Conservation (phyloP, 2,113 vertebrate species). For the Xenopus borealis region DNA sequence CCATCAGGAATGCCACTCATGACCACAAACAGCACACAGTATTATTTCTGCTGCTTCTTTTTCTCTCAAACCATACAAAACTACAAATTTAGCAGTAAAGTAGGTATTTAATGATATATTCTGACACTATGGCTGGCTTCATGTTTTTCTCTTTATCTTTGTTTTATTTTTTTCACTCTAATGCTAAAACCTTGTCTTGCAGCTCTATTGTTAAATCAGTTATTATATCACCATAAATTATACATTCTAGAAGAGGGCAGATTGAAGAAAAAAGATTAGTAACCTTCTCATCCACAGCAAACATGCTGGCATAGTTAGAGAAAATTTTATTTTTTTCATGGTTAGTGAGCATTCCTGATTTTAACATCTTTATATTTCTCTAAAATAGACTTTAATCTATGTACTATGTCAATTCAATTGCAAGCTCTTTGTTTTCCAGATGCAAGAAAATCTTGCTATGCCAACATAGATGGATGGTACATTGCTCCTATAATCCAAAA, state of each 20-base stretch:
- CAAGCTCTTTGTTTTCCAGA: no score
- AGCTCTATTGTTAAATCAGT: slow-evolving; percentile 81
- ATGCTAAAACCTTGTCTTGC: slow-evolving; percentile 78
- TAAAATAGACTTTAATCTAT: no score
- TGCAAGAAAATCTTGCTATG: no score
- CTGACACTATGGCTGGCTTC: slow-evolving; percentile 68
- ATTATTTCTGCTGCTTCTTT: slow-evolving; percentile 30
- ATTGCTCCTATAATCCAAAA: no score
- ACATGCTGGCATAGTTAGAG: slow-evolving; percentile 9
- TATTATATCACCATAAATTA: slow-evolving; percentile 81
- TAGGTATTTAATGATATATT: slow-evolving; percentile 80
- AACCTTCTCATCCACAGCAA: slow-evolving; percentile 63
- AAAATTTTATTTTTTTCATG: slow-evolving; percentile 22
- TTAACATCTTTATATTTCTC: no score
- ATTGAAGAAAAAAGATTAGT: slow-evolving; percentile 71
- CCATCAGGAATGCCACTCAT: slow-evolving; percentile 31
- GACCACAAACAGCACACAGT: slow-evolving; percentile 34
- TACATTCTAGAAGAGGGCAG: slow-evolving; percentile 69
- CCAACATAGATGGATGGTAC: no score
- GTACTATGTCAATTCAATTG: no score
- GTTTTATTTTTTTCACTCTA: slow-evolving; percentile 77
- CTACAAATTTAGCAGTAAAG: slow-evolving; percentile 76
- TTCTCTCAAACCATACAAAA: slow-evolving; percentile 31
- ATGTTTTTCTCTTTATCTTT: slow-evolving; percentile 61
- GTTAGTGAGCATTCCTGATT: not conserved